Evolutionary conservation across 1,140 invertebrate genomes (phyloP), one percentile per base, ranked within the genome.

Genomic region (Brachionus asplanchnoidis): DNA sequence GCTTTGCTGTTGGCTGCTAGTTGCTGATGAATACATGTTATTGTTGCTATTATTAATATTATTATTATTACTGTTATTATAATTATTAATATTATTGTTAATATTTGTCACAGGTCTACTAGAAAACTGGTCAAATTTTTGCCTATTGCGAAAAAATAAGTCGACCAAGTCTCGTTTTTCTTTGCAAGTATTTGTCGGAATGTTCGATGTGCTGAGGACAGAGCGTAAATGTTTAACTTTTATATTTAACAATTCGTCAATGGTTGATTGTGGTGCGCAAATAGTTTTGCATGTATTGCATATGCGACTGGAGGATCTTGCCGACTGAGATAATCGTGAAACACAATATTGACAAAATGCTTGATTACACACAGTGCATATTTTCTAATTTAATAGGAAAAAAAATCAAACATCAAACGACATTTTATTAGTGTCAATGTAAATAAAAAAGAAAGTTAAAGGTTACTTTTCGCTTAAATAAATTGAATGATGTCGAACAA

Each of bases 91-190:
- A 46, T 46, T 46, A 14, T 46, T 46, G 5, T 46, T 46, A 46
- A 7, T 36, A 36, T 36, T 36, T 5, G 32, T 0, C 32, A 36
- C 4, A 36, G 32, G 32, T 36, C 32, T 68, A 14, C 32, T 68
- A 36, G 40, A 23, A 26, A 14, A 42, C 32, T 73, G 8, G 3
- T 36, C 32, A 42, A 73, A 73, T 73, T 17, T 42, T 20, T 73
- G 2, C 66, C 87, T 88, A 77, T 87, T 87, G 14, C 85, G 70
- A n/a, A 89, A 82, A 20, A 89, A 84, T 1, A 89, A 85, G 17
- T 89, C 89, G 82, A 89, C 88, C 0, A 90, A 84, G 78, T 90
- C 89, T 78, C 87, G 85, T 85, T 90, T 90, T 83, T 90, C 89
- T 36, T 70, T 87, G 80, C 89, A 90, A 11, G 85, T 87, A 36